phyloP scores from a whole-genome alignment of 2,888 invertebrate genomes.

The Coremacera marginata region DNA sequence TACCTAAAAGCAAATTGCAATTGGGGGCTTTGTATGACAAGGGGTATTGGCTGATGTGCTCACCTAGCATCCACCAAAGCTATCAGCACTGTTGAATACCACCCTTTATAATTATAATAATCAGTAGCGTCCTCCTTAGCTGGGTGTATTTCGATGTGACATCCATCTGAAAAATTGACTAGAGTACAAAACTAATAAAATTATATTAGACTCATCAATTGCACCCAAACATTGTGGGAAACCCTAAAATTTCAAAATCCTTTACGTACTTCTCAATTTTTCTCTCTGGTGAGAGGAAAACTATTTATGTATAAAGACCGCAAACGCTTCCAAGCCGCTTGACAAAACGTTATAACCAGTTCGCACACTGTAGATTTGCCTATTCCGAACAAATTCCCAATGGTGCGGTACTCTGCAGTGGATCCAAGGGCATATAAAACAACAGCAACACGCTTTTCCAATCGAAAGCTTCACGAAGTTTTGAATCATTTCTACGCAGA shows the following conservation, averaged over 20 bases:
- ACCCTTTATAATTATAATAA: slow-evolving; percentile 38
- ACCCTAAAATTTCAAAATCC: slow-evolving; percentile 22
- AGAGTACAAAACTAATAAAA: not conserved
- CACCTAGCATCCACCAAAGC: slow-evolving; percentile 29
- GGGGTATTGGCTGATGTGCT: not conserved
- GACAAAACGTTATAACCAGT: not conserved
- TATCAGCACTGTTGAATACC: slow-evolving; percentile 19
- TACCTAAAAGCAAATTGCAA: not conserved
- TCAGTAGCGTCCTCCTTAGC: slow-evolving; percentile 10
- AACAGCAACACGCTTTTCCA: slow-evolving; percentile 28
- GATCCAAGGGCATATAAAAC: slow-evolving; percentile 22
- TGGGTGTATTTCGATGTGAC: slow-evolving; percentile 35
- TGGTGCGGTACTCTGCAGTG: slow-evolving; percentile 6
- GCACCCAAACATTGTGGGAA: slow-evolving; percentile 33
- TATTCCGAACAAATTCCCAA: slow-evolving; percentile 11
- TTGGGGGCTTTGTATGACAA: not conserved
- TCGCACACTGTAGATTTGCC: slow-evolving; percentile 8
- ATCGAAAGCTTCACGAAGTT: not conserved
- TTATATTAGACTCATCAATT: not conserved
- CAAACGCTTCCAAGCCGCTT: not conserved
- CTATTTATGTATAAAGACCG: not conserved
- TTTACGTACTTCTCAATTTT: slow-evolving; percentile 22
- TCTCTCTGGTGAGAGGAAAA: not conserved
- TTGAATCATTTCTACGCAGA: not conserved
- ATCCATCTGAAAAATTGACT: slow-evolving; percentile 25